Conservation (phyloP, 2,113 vertebrate species). For the Paramisgurnus dabryanus region DNA sequence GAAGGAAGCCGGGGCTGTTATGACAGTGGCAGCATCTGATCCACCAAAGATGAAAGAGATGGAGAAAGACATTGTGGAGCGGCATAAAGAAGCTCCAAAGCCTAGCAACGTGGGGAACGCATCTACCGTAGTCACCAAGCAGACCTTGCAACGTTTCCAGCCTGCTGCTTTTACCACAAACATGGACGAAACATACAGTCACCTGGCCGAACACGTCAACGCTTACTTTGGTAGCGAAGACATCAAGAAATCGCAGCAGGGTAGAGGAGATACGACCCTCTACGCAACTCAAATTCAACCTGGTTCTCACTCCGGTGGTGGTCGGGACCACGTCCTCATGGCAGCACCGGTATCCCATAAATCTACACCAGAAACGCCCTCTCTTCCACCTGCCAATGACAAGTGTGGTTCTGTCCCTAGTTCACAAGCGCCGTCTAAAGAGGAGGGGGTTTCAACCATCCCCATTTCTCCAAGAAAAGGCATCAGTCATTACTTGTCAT, state of each 20-base stretch:
- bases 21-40: constrained; percentile 20
- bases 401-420: constrained; percentile 19
- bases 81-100: constrained; percentile 46
- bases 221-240: constrained; percentile 80
- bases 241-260: constrained; percentile 49
- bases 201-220: constrained; percentile 87
- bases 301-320: background rate
- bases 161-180: constrained; percentile 77
- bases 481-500: constrained; percentile 86
- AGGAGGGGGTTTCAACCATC: constrained; percentile 7
- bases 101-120: background rate
- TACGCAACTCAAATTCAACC: background rate
- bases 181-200: constrained; percentile 89
- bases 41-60: constrained; percentile 1
- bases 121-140: constrained; percentile 63
- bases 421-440: constrained; percentile 8
- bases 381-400: constrained; percentile 12
- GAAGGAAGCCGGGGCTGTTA: background rate
- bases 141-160: constrained; percentile 77
- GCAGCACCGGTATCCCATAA: constrained; percentile 54
- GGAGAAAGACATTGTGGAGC: constrained; percentile 7
- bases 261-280: constrained; percentile 42
- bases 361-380: constrained; percentile 24
- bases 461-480: constrained; percentile 80
- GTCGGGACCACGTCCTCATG: constrained; percentile 50